A percentile compares a stretch with the other conserved stretches of the same genome.
Conservation (phyloP, 2,113 vertebrate species). For the Sturnus vulgaris region DNA sequence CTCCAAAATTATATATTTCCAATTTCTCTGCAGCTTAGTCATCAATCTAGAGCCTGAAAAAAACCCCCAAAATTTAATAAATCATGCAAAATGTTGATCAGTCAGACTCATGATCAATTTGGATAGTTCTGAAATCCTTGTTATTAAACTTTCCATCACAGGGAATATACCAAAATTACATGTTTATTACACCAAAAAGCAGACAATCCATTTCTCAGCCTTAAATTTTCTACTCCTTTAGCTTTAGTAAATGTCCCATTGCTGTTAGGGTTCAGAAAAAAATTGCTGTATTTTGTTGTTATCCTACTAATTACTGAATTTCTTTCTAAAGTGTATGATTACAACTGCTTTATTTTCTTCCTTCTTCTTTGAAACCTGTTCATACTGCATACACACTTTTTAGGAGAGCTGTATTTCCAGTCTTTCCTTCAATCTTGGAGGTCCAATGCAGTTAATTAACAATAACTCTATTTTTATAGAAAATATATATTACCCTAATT, state of each 20-base stretch:
- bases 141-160: neutral
- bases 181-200: neutral
- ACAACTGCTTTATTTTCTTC: neutral
- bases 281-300: neutral
- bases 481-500: neutral
- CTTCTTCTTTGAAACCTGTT: neutral
- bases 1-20: neutral
- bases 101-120: neutral
- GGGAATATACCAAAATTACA: neutral
- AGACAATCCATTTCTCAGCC: neutral
- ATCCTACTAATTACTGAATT: neutral
- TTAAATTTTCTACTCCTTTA: neutral
- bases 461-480: neutral
- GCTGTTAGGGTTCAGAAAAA: neutral
- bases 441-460: neutral
- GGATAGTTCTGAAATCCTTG: neutral
- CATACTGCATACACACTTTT: neutral
- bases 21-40: neutral
- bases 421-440: neutral
- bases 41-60: neutral
- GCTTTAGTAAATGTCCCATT: neutral
- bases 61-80: rapidly evolving
- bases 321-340: neutral
- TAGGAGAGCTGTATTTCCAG: neutral
- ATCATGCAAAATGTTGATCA: neutral